phyloP scores from a whole-genome alignment of 2,888 invertebrate species.

The Aelia acuminata region DNA sequence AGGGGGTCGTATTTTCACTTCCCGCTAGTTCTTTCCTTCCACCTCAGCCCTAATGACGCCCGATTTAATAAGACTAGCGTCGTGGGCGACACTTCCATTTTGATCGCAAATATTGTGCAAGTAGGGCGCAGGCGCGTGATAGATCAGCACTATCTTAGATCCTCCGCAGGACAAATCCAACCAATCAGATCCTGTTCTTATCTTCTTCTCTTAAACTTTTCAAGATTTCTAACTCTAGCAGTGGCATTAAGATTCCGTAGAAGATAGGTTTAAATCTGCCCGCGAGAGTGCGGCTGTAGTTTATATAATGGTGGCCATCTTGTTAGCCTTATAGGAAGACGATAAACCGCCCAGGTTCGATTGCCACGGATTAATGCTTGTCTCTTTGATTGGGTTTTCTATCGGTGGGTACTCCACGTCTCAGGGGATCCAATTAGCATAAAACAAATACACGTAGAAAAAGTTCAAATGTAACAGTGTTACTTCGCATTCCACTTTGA shows the following conservation, averaged over 20 bases:
- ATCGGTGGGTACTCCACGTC: constrained; percentile 2
- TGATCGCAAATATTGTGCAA: constrained; percentile 41
- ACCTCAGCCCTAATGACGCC: constrained; percentile 32
- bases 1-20: neutral
- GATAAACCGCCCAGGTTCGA: constrained; percentile 25
- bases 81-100: constrained; percentile 45
- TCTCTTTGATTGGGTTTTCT: constrained; percentile 42
- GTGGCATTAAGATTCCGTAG: constrained; percentile 45
- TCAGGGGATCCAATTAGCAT: neutral
- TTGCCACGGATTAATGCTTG: constrained; percentile 10
- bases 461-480: constrained; percentile 12
- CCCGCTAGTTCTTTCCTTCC: neutral
- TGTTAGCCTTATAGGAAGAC: constrained; percentile 49
- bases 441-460: neutral
- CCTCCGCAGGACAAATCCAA: constrained; percentile 25
- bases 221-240: constrained; percentile 47
- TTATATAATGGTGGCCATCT: constrained; percentile 44
- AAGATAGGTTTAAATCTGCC: constrained; percentile 60
- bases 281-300: constrained; percentile 31
- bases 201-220: constrained; percentile 50
- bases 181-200: constrained; percentile 40
- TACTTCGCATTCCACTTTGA: neutral
- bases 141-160: constrained; percentile 51
- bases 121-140: constrained; percentile 30
- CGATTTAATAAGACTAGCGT: neutral